These are phyloP conservation scores for Acrocephalus scirpaceus DNA, from an alignment of 2,797 vertebrate species.

Conservation along the genomic window DNA sequence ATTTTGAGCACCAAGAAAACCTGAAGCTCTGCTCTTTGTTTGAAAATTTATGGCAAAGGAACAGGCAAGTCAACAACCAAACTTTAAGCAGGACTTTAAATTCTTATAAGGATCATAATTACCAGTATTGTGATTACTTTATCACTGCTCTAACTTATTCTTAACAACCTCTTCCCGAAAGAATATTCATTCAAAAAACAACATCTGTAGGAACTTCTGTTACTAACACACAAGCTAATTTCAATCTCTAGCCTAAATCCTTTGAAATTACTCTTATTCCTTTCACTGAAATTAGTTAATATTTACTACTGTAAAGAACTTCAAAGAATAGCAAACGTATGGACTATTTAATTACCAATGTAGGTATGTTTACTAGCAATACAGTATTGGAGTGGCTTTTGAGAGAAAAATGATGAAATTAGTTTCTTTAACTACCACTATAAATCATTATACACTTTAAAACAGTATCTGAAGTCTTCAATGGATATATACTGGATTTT, in stretches of 20 bases:
- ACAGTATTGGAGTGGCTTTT: neutral
- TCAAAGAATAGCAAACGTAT: neutral
- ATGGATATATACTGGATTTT: neutral
- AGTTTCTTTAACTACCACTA: neutral
- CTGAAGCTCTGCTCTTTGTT: neutral
- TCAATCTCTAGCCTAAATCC: neutral
- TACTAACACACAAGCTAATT: neutral
- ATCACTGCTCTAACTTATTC: neutral
- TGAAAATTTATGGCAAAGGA: neutral
- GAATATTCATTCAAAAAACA: neutral
- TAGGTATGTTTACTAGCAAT: neutral
- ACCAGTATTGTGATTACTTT: neutral
- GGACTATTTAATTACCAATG: neutral
- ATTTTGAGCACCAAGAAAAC: neutral
- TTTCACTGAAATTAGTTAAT: neutral
- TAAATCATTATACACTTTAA: neutral
- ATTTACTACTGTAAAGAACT: neutral
- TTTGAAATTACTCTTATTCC: neutral
- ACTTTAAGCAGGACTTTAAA: neutral
- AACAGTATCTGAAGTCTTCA: neutral
- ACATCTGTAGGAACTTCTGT: neutral
- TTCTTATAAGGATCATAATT: neutral
- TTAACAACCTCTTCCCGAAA: neutral
- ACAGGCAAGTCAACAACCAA: neutral
- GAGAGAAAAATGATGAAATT: neutral